Evolutionary conservation across 2,797 vertebrate genomes (phyloP), one percentile per base, ranked within the genome.

Genomic region (Neostethus bicornis): DNA sequence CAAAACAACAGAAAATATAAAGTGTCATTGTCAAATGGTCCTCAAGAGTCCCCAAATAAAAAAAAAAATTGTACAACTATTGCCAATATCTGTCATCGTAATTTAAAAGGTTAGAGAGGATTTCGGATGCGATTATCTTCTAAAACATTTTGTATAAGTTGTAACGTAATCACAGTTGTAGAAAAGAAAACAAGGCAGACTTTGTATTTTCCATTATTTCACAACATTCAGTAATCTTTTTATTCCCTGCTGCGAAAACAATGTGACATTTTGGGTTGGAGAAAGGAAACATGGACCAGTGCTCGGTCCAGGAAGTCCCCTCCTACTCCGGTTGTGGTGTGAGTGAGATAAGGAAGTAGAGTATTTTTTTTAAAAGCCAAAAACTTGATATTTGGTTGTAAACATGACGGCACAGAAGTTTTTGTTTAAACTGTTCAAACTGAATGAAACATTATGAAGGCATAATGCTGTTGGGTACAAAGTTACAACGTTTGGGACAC

Each of bases 251-350:
- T 69, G 51, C 68, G 52, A 55, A 42, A 66, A 34, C 42, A 46
- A 23, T 52, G 5, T 71, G 49, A 28, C 68, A 62, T 83, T 81
- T 67, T 62, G 37, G 46, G 44, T 14, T 5, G 28, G 34, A 42
- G 54, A 73, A 61, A 77, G 87, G 79, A 89, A 88, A 81, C 72
- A 65, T 53, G 71, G 73, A 55, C 51, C 66, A 61, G 48, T 28
- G 55, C 52, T 71, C 61, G 24, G 57, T 53, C 46, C 83, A 86
- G 88, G 88, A 90, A 87, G 80, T 86, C 38, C 13, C 72, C 84
- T 77, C 87, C 86, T 83, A 75, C 79, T 66, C 46, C 4, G 28
- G 31, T 23, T 51, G 70, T 32, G 48, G 51, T 55, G 77, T 54
- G 28, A 35, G 44, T 43, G 34, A 78, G 84, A 90, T 85, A 85